These are phyloP conservation scores for Calephelis nemesis DNA, from an alignment of 1,140 invertebrate genomes.

Conservation along the genomic window DNA sequence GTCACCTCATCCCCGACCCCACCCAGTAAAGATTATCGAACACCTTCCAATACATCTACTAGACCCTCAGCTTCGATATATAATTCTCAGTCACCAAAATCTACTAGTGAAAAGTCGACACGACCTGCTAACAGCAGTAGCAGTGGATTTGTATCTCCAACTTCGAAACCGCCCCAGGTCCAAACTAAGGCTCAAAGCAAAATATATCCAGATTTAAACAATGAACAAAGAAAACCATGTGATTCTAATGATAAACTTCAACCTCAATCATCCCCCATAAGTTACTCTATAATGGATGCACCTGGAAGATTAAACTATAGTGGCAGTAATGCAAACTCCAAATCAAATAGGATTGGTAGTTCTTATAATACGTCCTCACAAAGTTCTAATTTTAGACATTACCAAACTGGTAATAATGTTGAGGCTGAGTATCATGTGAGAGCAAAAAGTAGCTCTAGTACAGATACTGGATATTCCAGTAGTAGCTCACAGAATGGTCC, in stretches of 20 bases:
- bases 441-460: slow-evolving; percentile 83
- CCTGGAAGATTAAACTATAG: slow-evolving; percentile 81
- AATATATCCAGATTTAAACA: slow-evolving; percentile 82
- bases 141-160: slow-evolving; percentile 78
- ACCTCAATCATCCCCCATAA: slow-evolving; percentile 86
- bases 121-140: slow-evolving; percentile 54
- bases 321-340: slow-evolving; percentile 73
- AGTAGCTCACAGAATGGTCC: slow-evolving; percentile 82
- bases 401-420: slow-evolving; percentile 79
- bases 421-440: slow-evolving; percentile 84
- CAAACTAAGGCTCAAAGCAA: slow-evolving; percentile 86
- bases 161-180: slow-evolving; percentile 79
- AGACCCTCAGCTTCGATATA: slow-evolving; percentile 70
- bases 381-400: slow-evolving; percentile 81
- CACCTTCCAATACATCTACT: slow-evolving; percentile 67
- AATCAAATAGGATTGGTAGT: slow-evolving; percentile 59
- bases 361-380: slow-evolving; percentile 69
- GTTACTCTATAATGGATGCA: slow-evolving; percentile 87
- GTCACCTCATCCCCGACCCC: slow-evolving; percentile 74
- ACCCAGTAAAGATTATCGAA: slow-evolving; percentile 81
- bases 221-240: slow-evolving; percentile 78
- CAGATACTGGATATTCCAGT: slow-evolving; percentile 82
- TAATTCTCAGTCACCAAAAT: slow-evolving; percentile 78
- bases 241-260: slow-evolving; percentile 78
- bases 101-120: slow-evolving; percentile 64